Conservation (phyloP, 2,797 vertebrate genomes). For the Coracias cyanogaster region DNA sequence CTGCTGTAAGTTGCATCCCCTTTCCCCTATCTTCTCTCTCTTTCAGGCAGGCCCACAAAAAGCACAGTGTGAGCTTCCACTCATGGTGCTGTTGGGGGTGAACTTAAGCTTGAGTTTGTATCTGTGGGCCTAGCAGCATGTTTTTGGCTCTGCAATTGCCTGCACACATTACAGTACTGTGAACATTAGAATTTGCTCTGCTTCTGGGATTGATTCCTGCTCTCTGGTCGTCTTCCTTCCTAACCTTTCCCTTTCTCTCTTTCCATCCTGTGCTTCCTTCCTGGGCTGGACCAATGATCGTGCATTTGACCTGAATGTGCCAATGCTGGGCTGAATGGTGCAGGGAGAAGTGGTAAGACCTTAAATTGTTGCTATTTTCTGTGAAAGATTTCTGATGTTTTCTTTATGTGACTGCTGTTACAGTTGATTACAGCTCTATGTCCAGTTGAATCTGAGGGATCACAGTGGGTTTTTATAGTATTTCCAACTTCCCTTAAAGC, state of each 20-base stretch:
- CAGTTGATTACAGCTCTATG: neutral
- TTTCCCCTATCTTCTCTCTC: neutral
- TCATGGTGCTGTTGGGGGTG: neutral
- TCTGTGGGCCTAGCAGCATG: neutral
- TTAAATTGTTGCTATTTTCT: slow-evolving; percentile 8
- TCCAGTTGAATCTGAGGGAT: neutral
- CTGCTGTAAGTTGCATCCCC: slow-evolving; percentile 86
- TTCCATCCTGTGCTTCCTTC: slow-evolving; percentile 34
- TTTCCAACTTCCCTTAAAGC: neutral
- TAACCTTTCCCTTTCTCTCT: slow-evolving; percentile 36
- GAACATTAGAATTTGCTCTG: neutral
- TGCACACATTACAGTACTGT: neutral
- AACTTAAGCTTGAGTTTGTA: neutral
- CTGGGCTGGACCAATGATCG: slow-evolving; percentile 46
- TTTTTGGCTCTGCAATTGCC: neutral
- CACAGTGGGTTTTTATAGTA: neutral
- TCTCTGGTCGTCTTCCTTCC: slow-evolving; percentile 17
- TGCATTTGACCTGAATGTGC: slow-evolving; percentile 59
- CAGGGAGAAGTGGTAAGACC: slow-evolving; percentile 90
- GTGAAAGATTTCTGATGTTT: neutral
- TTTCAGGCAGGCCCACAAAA: neutral
- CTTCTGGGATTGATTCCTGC: slow-evolving; percentile 50
- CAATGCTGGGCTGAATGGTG: slow-evolving; percentile 50
- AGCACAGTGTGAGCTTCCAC: neutral
- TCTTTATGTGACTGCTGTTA: neutral